These are phyloP conservation scores for Phrynocephalus vlangalii DNA, from an alignment of 2,797 vertebrate genomes.

Conservation along the genomic window DNA sequence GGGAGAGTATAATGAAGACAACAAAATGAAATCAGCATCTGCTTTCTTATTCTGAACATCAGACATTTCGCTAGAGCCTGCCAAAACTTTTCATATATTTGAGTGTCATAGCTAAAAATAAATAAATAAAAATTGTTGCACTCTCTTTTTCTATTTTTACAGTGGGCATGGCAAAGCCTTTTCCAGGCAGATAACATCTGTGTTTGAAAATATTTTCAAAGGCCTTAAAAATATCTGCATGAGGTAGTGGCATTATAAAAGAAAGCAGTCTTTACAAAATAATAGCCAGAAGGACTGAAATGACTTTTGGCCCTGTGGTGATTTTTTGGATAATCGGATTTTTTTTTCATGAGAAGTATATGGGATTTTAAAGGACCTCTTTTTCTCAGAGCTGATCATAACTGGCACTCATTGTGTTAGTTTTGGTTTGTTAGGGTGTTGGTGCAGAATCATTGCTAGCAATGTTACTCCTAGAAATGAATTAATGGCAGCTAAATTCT, in stretches of 20 bases:
- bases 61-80: background rate
- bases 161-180: accelerated
- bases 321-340: background rate
- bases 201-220: constrained; percentile 15
- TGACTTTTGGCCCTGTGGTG: background rate
- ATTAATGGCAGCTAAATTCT: background rate
- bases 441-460: background rate
- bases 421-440: background rate
- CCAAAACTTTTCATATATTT: background rate
- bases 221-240: background rate
- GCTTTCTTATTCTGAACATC: background rate
- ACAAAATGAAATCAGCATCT: background rate
- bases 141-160: background rate
- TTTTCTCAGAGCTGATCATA: background rate
- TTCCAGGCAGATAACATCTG: background rate
- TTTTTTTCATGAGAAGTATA: background rate
- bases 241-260: background rate
- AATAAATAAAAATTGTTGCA: background rate
- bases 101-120: background rate
- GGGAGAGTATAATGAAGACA: background rate
- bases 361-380: background rate
- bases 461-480: too few relatives aligned
- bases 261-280: background rate
- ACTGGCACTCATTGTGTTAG: background rate
- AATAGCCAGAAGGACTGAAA: constrained; percentile 1